phyloP scores from a whole-genome alignment of 2,113 vertebrate genomes.

The Sitta europaea region DNA sequence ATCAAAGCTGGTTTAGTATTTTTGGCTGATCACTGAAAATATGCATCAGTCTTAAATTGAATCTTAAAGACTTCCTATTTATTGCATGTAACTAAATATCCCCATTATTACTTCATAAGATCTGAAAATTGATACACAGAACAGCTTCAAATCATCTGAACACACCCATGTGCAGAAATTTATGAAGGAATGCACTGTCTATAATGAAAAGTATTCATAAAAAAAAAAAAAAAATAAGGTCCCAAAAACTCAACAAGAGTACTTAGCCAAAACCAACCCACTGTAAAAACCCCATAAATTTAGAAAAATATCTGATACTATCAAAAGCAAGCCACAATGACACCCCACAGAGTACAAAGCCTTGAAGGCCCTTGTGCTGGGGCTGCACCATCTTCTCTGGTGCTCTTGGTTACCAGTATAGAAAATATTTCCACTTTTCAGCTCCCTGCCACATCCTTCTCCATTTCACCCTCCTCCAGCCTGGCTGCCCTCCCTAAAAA shows the following conservation, averaged over 20 bases:
- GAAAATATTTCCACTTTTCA: not conserved
- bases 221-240: not conserved
- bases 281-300: not conserved
- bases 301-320: not conserved
- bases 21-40: not conserved
- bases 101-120: not conserved
- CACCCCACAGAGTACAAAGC: not conserved
- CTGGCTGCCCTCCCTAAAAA: not conserved
- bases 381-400: not conserved
- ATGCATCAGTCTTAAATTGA: not conserved
- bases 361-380: not conserved
- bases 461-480: not conserved
- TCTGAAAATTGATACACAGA: not conserved
- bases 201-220: not conserved
- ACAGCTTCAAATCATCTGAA: not conserved
- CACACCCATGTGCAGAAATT: accelerated
- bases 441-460: not conserved
- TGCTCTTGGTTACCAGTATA: not conserved
- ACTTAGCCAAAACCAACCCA: not conserved
- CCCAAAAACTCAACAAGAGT: not conserved
- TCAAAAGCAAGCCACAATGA: not conserved
- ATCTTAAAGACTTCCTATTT: not conserved
- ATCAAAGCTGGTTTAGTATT: not conserved
- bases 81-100: not conserved
- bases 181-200: not conserved